A percentile compares a stretch with the other conserved stretches of the same genome.
Evolutionary conservation across 2,113 vertebrate genomes (phyloP).

Genomic region (Acinonyx jubatus): DNA sequence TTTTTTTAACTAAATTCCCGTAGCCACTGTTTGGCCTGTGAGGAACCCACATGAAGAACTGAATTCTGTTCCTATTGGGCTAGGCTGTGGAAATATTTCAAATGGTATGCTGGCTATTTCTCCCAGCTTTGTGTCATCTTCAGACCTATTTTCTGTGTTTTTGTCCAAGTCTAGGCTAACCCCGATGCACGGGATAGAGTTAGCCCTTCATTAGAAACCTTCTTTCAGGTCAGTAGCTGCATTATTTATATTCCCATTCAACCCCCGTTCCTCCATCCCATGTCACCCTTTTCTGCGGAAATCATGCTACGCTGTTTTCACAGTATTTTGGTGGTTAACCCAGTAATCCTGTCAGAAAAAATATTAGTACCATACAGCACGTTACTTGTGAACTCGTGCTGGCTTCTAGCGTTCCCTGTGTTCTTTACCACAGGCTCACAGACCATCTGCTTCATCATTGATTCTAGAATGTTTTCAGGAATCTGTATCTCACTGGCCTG

Average conservation of each 20-base stretch:
- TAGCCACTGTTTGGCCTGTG: too few species aligned
- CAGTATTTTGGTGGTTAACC: constrained; percentile 37
- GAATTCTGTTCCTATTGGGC: neutral
- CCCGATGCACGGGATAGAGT: neutral
- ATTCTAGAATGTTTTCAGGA: constrained; percentile 37
- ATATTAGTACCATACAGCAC: neutral
- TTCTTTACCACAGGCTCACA: neutral
- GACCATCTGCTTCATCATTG: neutral
- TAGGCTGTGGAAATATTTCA: neutral
- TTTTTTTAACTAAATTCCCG: neutral
- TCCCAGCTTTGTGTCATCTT: neutral
- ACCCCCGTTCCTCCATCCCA: neutral
- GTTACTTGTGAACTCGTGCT: neutral
- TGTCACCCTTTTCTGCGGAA: neutral
- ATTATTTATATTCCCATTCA: neutral
- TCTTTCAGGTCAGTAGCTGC: neutral
- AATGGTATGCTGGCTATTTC: neutral
- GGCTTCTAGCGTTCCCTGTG: neutral
- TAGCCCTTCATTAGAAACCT: neutral
- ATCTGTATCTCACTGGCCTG: neutral
- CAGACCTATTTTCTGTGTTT: neutral
- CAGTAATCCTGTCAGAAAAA: neutral
- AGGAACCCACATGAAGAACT: neutral
- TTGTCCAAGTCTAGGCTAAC: neutral
- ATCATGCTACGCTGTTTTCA: neutral